These are phyloP conservation scores for Cynopterus brachyotis DNA, from an alignment of 2,113 vertebrate species.

Conservation along the genomic window DNA sequence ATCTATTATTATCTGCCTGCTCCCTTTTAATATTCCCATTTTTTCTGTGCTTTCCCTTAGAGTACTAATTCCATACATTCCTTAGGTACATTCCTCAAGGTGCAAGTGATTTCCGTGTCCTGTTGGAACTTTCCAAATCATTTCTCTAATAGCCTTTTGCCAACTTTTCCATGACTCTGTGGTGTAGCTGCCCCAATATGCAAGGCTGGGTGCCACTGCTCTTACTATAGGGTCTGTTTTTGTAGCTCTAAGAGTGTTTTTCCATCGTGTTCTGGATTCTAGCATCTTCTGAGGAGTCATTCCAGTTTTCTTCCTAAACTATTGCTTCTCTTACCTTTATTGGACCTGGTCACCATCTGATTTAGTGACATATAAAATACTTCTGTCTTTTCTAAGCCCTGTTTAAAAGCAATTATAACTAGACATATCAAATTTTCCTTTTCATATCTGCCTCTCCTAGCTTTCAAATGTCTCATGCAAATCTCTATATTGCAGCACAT, in stretches of 20 bases:
- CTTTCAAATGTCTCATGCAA: not conserved
- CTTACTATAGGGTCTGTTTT: not conserved
- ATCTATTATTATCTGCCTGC: not conserved
- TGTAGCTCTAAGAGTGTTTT: not conserved
- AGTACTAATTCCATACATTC: not conserved
- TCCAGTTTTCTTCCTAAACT: not conserved
- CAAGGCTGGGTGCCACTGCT: not conserved
- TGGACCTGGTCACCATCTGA: not conserved
- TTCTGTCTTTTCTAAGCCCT: not conserved
- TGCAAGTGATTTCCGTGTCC: not conserved
- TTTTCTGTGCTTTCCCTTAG: not conserved
- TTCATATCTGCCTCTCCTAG: not conserved
- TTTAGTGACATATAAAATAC: constrained; percentile 16
- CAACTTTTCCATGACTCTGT: not conserved
- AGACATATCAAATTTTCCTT: not conserved
- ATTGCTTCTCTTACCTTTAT: not conserved
- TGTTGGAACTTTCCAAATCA: not conserved
- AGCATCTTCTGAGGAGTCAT: not conserved
- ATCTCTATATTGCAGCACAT: not conserved
- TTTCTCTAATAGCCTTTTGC: not conserved
- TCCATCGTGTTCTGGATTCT: not conserved
- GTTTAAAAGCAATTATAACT: not conserved
- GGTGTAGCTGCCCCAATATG: not conserved
- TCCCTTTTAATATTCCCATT: not conserved
- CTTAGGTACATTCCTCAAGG: not conserved